phyloP scores from a whole-genome alignment of 2,113 vertebrate genomes.

The Dipodomys spectabilis region DNA sequence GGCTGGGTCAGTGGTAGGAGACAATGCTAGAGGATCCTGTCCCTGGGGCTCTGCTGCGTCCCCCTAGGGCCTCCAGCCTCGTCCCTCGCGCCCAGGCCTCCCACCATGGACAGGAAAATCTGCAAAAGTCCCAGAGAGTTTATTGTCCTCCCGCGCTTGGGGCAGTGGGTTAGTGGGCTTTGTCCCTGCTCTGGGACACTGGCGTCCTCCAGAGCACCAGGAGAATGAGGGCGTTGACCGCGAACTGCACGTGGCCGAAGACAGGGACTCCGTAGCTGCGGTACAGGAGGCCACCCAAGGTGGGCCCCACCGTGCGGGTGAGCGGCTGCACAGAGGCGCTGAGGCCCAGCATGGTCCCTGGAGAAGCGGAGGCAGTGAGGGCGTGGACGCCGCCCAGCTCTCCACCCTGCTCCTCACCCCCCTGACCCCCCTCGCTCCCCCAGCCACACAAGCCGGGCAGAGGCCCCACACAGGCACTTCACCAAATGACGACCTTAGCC shows the following conservation, averaged over 20 bases:
- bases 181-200: constrained; percentile 62
- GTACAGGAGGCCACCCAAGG: constrained; percentile 92
- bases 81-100: background rate
- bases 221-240: constrained; percentile 87
- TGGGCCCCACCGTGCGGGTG: constrained; percentile 92
- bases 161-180: constrained; percentile 60
- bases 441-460: no score
- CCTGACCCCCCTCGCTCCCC: background rate
- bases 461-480: background rate
- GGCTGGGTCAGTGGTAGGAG: background rate
- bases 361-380: no score
- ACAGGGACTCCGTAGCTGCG: constrained; percentile 90
- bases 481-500: background rate
- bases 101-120: background rate
- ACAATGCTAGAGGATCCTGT: background rate
- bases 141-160: constrained; percentile 64
- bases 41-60: background rate
- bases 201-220: constrained; percentile 85
- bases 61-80: constrained; percentile 4
- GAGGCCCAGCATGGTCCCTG: constrained; percentile 97
- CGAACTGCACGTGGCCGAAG: constrained; percentile 91
- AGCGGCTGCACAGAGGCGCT: constrained; percentile 92
- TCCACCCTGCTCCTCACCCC: no score
- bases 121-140: constrained; percentile 29
- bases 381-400: background rate